Percentiles rank a stretch among this genome's conserved stretches.
Conservation (phyloP, 2,888 invertebrate genomes). For the Sminthurinus aureus region DNA sequence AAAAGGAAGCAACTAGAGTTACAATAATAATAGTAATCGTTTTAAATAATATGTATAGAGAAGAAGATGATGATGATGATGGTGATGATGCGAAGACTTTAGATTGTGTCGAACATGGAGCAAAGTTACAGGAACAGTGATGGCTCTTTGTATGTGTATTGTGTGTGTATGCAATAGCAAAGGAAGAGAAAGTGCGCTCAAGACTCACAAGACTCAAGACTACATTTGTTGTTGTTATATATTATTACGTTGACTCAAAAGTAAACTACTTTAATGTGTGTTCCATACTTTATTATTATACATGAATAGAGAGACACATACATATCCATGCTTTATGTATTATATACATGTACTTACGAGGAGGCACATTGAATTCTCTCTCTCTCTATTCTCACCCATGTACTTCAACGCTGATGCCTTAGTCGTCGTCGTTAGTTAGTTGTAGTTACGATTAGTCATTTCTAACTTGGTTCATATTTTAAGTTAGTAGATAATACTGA, state of each 20-base stretch:
- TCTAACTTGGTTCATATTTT: constrained; percentile 1
- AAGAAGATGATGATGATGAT: too few species aligned
- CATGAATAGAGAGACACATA: too few species aligned
- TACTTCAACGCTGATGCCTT: not conserved
- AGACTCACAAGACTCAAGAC: too few species aligned
- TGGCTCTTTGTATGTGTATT: not conserved
- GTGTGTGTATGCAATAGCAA: not conserved
- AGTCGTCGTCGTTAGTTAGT: not conserved
- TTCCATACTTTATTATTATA: not conserved
- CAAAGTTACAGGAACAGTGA: not conserved
- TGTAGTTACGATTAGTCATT: not conserved
- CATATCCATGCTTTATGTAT: too few species aligned
- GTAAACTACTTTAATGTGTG: not conserved
- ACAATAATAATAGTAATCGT: not conserved
- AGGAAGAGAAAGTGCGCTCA: constrained; percentile 8
- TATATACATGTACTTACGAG: not conserved
- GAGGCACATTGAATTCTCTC: not conserved
- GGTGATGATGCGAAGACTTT: not conserved
- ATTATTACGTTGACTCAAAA: not conserved
- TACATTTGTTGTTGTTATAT: not conserved
- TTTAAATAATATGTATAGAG: too few species aligned
- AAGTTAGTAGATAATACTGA: too few species aligned
- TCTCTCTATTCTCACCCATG: not conserved
- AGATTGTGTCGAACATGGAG: not conserved
- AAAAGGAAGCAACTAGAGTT: not conserved